Conservation (phyloP, 2,113 vertebrate genomes). For the Scomber scombrus region DNA sequence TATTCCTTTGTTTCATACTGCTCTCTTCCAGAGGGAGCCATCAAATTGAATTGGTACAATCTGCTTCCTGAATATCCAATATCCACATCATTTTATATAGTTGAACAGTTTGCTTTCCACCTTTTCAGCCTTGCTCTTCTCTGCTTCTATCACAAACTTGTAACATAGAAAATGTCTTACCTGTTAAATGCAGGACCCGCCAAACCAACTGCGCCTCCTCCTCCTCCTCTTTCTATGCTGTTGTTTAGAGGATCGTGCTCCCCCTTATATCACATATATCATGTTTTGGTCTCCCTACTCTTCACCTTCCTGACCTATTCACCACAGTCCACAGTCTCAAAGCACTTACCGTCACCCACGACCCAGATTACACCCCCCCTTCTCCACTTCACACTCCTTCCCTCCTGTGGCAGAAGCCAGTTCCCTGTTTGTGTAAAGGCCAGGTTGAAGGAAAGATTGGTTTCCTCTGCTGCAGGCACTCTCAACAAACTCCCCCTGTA, state of each 20-base stretch:
- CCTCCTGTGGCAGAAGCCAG: slow-evolving; percentile 6
- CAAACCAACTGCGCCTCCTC: too few relatives aligned
- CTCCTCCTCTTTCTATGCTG: too few relatives aligned
- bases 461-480: slow-evolving; percentile 26
- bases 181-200: background rate
- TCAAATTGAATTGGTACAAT: slow-evolving; percentile 25
- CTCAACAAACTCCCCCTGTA: slow-evolving; percentile 18
- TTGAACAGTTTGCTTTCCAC: too few relatives aligned
- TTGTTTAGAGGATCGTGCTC: background rate
- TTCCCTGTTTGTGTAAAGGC: slow-evolving; percentile 30
- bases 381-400: slow-evolving; percentile 5
- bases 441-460: slow-evolving; percentile 5
- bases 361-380: background rate
- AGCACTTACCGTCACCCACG: background rate
- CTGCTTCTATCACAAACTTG: background rate
- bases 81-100: too few relatives aligned
- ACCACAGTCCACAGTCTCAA: background rate
- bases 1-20: background rate
- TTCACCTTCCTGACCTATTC: slow-evolving; percentile 25
- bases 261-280: background rate
- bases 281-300: background rate
- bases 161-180: background rate
- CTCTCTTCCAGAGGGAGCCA: slow-evolving; percentile 4
- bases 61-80: slow-evolving; percentile 1
- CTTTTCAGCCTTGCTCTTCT: too few relatives aligned